Percentiles rank a stretch among this genome's conserved stretches.
phyloP scores from a whole-genome alignment of 2,113 vertebrate genomes.

The Toxostoma redivivum region DNA sequence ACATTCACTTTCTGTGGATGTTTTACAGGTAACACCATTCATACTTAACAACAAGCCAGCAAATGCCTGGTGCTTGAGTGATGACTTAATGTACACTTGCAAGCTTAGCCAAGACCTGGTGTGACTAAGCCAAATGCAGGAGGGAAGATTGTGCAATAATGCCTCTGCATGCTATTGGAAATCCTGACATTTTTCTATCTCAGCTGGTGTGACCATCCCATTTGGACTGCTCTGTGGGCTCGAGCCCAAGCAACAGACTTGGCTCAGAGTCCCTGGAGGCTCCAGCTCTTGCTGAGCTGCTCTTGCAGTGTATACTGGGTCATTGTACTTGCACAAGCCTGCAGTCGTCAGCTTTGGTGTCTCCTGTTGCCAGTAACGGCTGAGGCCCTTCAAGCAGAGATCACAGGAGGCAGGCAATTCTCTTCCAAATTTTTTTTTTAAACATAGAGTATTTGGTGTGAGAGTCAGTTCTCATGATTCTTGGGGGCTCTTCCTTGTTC shows the following conservation, averaged over 20 bases:
- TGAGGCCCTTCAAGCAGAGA: neutral
- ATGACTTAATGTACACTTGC: neutral
- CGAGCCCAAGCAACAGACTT: neutral
- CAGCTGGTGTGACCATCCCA: fast-evolving
- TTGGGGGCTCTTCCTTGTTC: neutral
- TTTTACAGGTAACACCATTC: slow-evolving; percentile 20
- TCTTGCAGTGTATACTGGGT: neutral
- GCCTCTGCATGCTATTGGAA: neutral
- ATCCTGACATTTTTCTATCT: neutral
- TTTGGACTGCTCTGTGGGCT: neutral
- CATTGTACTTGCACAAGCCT: neutral
- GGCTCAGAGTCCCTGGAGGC: neutral
- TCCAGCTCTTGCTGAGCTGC: neutral
- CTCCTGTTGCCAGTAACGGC: neutral
- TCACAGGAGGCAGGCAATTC: neutral
- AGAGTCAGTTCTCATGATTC: neutral
- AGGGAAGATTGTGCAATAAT: neutral
- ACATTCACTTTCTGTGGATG: neutral
- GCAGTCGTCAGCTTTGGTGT: neutral
- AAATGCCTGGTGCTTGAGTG: neutral
- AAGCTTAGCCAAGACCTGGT: neutral
- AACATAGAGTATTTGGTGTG: neutral
- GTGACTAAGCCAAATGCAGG: neutral
- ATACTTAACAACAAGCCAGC: neutral
- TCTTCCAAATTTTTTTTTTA: neutral